Evolutionary conservation across 2,888 invertebrate species (phyloP).

Genomic region (Epicampocera succincta): DNA sequence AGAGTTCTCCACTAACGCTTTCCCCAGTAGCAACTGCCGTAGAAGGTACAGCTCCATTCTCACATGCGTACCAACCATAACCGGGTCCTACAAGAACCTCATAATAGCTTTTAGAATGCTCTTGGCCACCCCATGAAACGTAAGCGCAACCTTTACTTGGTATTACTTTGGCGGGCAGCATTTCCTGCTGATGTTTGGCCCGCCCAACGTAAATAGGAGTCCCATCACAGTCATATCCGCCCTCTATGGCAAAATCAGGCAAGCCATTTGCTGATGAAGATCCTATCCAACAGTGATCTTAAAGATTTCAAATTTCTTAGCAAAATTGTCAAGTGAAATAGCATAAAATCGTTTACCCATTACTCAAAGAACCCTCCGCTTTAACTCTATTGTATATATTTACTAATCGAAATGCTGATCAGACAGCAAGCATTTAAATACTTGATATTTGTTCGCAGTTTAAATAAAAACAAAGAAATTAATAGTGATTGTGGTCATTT

Average conservation of each 20-base stretch:
- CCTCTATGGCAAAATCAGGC: conserved; percentile 75
- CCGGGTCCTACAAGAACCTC: conserved; percentile 82
- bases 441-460: neutral
- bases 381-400: neutral
- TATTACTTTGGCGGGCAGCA: conserved; percentile 84
- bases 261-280: conserved; percentile 75
- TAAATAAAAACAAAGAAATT: too few relatives aligned
- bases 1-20: conserved; percentile 81
- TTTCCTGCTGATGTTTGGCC: conserved; percentile 83
- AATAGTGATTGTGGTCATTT: too few relatives aligned
- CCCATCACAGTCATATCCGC: conserved; percentile 74
- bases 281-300: conserved; percentile 79
- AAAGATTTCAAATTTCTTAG: conserved; percentile 59
- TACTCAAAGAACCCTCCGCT: neutral
- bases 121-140: conserved; percentile 79
- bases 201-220: conserved; percentile 75
- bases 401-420: neutral
- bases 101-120: conserved; percentile 77
- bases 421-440: conserved; percentile 11
- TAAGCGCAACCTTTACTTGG: conserved; percentile 72
- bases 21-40: conserved; percentile 72
- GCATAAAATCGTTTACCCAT: conserved; percentile 27
- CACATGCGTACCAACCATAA: conserved; percentile 82
- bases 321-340: neutral
- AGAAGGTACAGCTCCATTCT: conserved; percentile 77